These are phyloP conservation scores for Ennomos erosarius DNA, from an alignment of 2,888 invertebrate species.

Conservation along the genomic window DNA sequence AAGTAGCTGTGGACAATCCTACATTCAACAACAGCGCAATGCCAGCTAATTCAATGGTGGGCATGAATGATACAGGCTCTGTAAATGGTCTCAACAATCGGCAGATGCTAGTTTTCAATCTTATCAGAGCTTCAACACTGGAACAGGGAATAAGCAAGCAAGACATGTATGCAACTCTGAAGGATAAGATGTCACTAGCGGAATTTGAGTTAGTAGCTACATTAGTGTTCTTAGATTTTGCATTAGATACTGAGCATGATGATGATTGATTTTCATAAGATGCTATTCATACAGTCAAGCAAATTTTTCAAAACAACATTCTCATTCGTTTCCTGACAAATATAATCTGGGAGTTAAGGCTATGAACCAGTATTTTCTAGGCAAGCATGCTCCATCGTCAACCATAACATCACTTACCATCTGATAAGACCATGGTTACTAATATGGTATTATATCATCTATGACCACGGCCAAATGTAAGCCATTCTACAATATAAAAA, in stretches of 20 bases:
- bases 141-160: constrained; percentile 81
- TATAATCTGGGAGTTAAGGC: too few species aligned
- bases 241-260: too few species aligned
- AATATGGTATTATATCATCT: too few species aligned
- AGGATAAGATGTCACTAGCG: constrained; percentile 74
- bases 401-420: too few species aligned
- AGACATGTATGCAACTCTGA: constrained; percentile 74
- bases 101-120: constrained; percentile 80
- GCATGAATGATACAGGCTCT: constrained; percentile 63
- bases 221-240: too few species aligned
- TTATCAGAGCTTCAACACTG: constrained; percentile 72
- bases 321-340: neutral
- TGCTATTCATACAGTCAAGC: too few species aligned
- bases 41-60: constrained; percentile 78
- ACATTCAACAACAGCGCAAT: constrained; percentile 59
- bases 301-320: too few species aligned
- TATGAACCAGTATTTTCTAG: neutral
- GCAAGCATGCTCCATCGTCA: too few species aligned
- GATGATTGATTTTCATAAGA: too few species aligned
- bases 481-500: too few species aligned
- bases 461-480: too few species aligned
- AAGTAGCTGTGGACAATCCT: constrained; percentile 57
- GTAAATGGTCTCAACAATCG: constrained; percentile 77
- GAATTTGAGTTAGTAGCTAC: constrained; percentile 76
- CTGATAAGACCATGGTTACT: too few species aligned